Conservation (phyloP, 2,797 vertebrate genomes). For the Periophthalmus magnuspinnatus region DNA sequence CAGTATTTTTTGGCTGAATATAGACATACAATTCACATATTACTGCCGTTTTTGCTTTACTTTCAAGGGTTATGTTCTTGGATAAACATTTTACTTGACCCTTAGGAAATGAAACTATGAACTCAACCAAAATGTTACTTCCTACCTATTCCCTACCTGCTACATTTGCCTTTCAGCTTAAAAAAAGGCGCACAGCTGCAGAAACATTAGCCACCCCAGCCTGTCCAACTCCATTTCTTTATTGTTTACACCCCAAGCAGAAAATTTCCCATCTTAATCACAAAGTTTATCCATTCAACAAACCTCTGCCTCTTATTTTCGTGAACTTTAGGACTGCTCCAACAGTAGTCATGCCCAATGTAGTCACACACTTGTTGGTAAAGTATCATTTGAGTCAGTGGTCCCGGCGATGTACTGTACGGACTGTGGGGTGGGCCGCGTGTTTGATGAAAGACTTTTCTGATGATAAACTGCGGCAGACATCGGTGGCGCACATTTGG, state of each 20-base stretch:
- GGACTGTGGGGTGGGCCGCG: background rate
- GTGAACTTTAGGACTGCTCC: background rate
- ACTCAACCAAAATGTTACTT: background rate
- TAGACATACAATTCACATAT: no score
- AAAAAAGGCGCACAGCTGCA: background rate
- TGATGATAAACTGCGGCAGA: constrained; percentile 10
- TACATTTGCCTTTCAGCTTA: background rate
- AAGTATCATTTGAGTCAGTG: background rate
- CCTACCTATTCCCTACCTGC: no score
- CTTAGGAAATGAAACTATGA: no score
- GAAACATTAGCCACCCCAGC: background rate
- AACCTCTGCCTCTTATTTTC: background rate
- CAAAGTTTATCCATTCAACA: background rate
- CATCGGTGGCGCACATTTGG: constrained; percentile 22
- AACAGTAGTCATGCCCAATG: background rate
- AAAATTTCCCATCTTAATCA: background rate
- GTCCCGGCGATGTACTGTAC: background rate
- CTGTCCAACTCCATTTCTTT: background rate
- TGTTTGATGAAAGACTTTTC: constrained; percentile 25
- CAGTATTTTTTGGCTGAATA: no score
- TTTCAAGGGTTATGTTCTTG: no score
- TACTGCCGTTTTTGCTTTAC: no score
- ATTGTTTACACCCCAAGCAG: background rate
- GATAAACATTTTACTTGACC: no score
- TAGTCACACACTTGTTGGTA: background rate